Base-by-base conservation (phyloP, 2,113 vertebrate genomes). In the Corydoras sp. region DNA sequence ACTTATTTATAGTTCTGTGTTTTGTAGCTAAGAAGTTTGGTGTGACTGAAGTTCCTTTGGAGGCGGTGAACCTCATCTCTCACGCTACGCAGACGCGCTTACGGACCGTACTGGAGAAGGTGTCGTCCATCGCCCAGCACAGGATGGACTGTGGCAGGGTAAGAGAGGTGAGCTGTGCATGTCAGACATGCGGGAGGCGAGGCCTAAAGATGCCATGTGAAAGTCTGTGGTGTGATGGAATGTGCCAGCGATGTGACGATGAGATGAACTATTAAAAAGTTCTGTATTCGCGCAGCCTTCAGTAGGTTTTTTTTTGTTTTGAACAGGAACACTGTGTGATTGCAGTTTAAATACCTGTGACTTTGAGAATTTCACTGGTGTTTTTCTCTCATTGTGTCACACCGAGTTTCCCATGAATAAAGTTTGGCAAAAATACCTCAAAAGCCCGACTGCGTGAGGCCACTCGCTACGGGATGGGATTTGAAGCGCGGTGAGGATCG, bases 61-160 rank as follows among this genome's bases (percentile, higher is more conserved):
- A 95, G 71, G 88, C 90, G 0, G 90, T 93, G 75, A 91, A 88
- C 79, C 93, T 93, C 83, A 91, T 94, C 86, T 93, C 92, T 35
- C 92, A 93, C 8, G 92, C 92, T 43, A 88, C 93, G 0, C 91
- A 94, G 79, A 89, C 79, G 49, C 88, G 92, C 76, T 80, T 93
- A 65, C 90, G 91, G 49, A 88, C 92, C 3, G 86, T 94, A 49
- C 86, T 94, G 58, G 92, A 93, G 81, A 94, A 93, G 54, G 87
- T 95, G 67, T 92, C 93, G 0, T 77, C 87, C 73, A 92, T 95
- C 10, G 93, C 92, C 13, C 92, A 93, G 81, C 92, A 94, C 74
- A 80, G 92, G 50, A 87, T 93, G 87, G 93, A 95, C 73, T 88
- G 89, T 0, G 87, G 89, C 79, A 93, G 93, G 87, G 92, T 93